Conservation (phyloP, 2,113 vertebrate species). For the Regulus satrapa region DNA sequence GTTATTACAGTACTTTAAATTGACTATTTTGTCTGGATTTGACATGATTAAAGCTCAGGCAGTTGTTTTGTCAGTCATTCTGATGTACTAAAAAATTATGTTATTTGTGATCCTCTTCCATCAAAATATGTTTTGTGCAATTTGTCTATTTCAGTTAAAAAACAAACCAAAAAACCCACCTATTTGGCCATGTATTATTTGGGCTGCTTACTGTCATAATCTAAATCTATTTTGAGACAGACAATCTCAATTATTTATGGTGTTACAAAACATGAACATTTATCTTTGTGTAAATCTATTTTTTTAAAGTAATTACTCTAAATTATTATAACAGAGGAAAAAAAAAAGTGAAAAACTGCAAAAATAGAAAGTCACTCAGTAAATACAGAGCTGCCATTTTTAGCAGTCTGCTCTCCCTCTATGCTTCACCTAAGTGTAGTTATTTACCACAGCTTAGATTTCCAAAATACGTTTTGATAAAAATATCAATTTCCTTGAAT, state of each 20-base stretch:
- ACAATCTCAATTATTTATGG: background rate
- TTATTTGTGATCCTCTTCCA: background rate
- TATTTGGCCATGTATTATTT: background rate
- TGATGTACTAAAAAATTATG: background rate
- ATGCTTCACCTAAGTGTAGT: constrained; percentile 61
- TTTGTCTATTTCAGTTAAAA: background rate
- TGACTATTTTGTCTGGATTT: background rate
- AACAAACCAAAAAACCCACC: rapidly evolving
- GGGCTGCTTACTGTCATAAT: background rate
- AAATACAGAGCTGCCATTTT: constrained; percentile 4
- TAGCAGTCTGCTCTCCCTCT: background rate
- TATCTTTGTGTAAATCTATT: background rate
- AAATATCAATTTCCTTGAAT: background rate
- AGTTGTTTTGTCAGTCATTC: constrained; percentile 38
- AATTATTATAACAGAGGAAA: background rate
- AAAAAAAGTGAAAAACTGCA: background rate
- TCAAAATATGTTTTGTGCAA: background rate
- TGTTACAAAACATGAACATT: background rate
- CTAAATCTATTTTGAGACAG: background rate
- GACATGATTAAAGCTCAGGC: background rate
- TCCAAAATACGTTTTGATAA: constrained; percentile 6
- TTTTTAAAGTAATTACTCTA: background rate
- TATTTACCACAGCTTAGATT: background rate
- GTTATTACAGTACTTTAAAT: background rate
- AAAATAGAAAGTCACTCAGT: background rate